These are phyloP conservation scores for Drosophila dunni DNA, from an alignment of 1,140 invertebrate species.

Conservation along the genomic window DNA sequence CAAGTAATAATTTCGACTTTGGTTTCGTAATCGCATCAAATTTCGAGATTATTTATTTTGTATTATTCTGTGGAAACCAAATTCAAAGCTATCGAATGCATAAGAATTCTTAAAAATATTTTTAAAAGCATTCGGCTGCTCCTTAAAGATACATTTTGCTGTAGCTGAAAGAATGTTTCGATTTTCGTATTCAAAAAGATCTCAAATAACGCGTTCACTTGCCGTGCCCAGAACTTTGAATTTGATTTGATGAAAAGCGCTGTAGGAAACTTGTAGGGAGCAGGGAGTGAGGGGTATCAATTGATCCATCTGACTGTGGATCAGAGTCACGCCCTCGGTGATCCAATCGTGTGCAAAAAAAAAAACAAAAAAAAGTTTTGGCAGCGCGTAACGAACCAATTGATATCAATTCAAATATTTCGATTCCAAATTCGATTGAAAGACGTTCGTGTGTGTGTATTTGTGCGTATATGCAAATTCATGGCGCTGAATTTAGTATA, in stretches of 20 bases:
- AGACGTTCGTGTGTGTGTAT: neutral
- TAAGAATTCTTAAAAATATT: slow-evolving; percentile 11
- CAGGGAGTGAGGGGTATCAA: slow-evolving; percentile 20
- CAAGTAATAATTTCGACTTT: neutral
- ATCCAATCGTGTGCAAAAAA: slow-evolving; percentile 25
- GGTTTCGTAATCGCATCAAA: neutral
- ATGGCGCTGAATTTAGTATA: slow-evolving; percentile 53
- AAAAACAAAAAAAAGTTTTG: slow-evolving; percentile 13
- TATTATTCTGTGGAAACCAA: neutral
- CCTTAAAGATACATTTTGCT: neutral
- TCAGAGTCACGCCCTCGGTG: slow-evolving; percentile 23
- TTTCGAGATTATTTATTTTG: neutral
- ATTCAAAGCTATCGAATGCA: neutral
- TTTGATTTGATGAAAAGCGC: slow-evolving; percentile 14
- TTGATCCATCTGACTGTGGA: slow-evolving; percentile 55
- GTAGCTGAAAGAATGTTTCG: slow-evolving; percentile 4
- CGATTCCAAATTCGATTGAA: slow-evolving; percentile 21
- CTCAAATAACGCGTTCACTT: slow-evolving; percentile 60
- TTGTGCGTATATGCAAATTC: slow-evolving; percentile 57
- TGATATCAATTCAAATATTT: slow-evolving; percentile 70
- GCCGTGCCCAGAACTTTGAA: slow-evolving; percentile 1
- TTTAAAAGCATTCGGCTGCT: neutral
- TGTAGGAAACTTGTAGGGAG: slow-evolving; percentile 38
- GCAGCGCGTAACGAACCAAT: slow-evolving; percentile 46
- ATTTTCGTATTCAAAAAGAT: slow-evolving; percentile 12